Base-by-base conservation (phyloP, 2,888 invertebrate genomes). In the Megalurothrips usitatus region DNA sequence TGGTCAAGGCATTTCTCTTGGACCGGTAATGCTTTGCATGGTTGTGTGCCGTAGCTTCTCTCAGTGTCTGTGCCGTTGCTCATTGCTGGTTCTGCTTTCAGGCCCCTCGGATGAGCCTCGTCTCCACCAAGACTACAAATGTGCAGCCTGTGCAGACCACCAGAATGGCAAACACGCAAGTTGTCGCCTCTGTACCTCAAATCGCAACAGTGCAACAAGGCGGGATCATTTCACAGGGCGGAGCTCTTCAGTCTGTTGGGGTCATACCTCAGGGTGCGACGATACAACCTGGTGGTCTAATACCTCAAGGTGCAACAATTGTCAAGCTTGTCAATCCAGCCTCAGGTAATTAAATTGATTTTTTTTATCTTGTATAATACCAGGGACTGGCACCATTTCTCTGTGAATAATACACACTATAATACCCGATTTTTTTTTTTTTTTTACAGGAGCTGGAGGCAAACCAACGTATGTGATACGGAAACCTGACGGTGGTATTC, bases 1-100 rank as follows among this genome's bases (percentile, higher is more conserved):
- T 2, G 87, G 89, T 79, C 89, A 89, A 83, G 90, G 90, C 81
- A 88, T 90, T 87, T 87, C 88, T 49, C 87, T 90, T 23, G 88
- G 89, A 28, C 87, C 87, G 28, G 88, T 83, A 80, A 81, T 11
- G 12, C 26, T 68, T 23, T n/a, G 11, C 11, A 68, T 11, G 4
- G 11, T 58, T n/a, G n/a, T 58, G 17, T 11, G 11, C 0, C 2
- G 11, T 43, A 0, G 19, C 19, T 58, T 58, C 14, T 43, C 34
- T 6, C 6, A 43, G 34, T 75, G 26, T 75, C 23, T 26, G 26
- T 8, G 23, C 58, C 1, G 12, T 26, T 75, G 8, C 26, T 12
- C 0, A 75, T 12, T 75, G 9, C 12, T 75, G 6, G 10, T 75
- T 81, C 80, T 47, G 49, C 79, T 83, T 82, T 58, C 81, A 86